A percentile compares a stretch with the other conserved stretches of the same genome.
Evolutionary conservation across 2,113 vertebrate species (phyloP).

Genomic region (Manacus vitellinus): DNA sequence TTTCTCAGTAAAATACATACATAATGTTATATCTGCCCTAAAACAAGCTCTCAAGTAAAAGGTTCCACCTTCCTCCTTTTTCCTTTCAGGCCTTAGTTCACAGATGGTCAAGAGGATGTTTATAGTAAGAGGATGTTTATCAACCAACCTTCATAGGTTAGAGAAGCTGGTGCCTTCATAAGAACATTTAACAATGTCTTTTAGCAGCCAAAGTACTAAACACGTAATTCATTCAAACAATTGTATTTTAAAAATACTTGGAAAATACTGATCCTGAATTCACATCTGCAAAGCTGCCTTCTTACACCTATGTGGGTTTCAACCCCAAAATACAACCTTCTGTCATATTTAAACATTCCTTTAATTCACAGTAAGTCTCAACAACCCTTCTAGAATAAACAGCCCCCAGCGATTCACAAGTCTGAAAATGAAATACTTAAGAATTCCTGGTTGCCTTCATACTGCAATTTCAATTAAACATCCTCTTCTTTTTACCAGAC

Average conservation of each 20-base stretch:
- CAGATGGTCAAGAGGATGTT: constrained; percentile 50
- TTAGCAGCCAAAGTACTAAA: neutral
- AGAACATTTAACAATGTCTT: neutral
- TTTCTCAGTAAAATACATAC: neutral
- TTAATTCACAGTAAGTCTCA: neutral
- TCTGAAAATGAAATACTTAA: neutral
- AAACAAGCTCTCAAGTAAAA: neutral
- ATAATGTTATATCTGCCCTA: neutral
- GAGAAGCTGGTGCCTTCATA: neutral
- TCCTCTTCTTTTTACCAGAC: neutral
- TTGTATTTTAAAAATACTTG: neutral
- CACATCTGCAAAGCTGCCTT: neutral
- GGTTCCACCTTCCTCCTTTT: neutral
- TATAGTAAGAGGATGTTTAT: constrained; percentile 62
- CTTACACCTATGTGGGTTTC: neutral
- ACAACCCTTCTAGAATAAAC: neutral
- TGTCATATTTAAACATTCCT: neutral
- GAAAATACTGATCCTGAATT: neutral
- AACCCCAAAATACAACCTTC: neutral
- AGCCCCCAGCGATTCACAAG: rapidly evolving
- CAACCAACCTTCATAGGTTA: neutral
- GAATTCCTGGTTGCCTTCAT: neutral
- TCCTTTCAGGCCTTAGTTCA: neutral
- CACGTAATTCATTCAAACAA: neutral
- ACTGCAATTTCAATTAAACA: neutral